A percentile compares a stretch with the other conserved stretches of the same genome.
These are phyloP conservation scores for Seriola aureovittata DNA, from an alignment of 2,113 vertebrate species.

Conservation along the genomic window DNA sequence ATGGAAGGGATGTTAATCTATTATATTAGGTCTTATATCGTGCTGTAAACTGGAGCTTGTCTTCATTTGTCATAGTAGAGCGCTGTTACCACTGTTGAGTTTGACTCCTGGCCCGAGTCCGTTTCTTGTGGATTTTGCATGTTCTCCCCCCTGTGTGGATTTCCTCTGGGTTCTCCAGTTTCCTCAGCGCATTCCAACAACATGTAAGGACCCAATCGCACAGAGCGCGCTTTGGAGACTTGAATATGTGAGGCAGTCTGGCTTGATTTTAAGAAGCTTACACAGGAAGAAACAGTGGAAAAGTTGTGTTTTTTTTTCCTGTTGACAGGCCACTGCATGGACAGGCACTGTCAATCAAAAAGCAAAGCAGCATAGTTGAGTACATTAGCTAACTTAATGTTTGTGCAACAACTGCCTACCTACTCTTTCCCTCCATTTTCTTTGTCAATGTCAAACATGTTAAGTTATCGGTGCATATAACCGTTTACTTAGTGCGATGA, in stretches of 20 bases:
- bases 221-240: slow-evolving; percentile 37
- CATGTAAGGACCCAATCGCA: slow-evolving; percentile 48
- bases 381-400: neutral
- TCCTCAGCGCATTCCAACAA: slow-evolving; percentile 64
- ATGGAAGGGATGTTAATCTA: slow-evolving; percentile 16
- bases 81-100: slow-evolving; percentile 32
- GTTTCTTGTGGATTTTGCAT: slow-evolving; percentile 57
- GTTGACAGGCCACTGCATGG: slow-evolving; percentile 7
- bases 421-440: neutral
- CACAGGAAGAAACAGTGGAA: neutral
- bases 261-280: slow-evolving; percentile 7
- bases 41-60: slow-evolving; percentile 8
- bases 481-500: neutral
- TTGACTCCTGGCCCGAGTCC: slow-evolving; percentile 31
- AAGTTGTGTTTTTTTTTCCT: neutral
- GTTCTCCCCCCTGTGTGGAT: slow-evolving; percentile 63
- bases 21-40: slow-evolving; percentile 19
- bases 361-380: neutral
- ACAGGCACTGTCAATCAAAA: neutral
- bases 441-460: slow-evolving; percentile 10
- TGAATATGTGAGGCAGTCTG: slow-evolving; percentile 14
- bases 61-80: slow-evolving; percentile 39
- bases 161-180: slow-evolving; percentile 66
- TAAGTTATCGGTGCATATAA: neutral
- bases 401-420: neutral